A percentile compares a stretch with the other conserved stretches of the same genome.
phyloP scores from a whole-genome alignment of 2,888 invertebrate species.

The Strigamia transsilvanica region DNA sequence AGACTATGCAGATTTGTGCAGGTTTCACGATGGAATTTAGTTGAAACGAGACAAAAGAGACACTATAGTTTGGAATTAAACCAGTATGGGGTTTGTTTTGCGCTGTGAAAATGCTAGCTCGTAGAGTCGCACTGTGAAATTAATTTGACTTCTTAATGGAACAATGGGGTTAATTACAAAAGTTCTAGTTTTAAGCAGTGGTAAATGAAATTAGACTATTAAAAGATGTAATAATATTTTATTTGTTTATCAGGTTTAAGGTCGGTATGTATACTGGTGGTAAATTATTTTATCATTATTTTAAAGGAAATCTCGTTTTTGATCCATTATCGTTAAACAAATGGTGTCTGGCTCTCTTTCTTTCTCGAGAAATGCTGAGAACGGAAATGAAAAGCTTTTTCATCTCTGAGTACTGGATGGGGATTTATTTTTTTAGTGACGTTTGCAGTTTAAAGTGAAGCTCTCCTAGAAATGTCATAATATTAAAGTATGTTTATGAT shows the following conservation, averaged over 20 bases:
- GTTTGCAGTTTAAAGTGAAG: not conserved
- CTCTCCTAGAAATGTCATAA: not conserved
- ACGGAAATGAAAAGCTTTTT: slow-evolving; percentile 35
- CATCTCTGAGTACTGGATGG: not conserved
- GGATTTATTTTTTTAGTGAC: not conserved
- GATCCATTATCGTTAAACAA: not conserved
- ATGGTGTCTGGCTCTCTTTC: not conserved
- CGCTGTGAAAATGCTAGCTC: not conserved
- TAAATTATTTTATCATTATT: too few relatives aligned
- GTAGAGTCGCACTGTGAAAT: not conserved
- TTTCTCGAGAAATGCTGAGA: not conserved
- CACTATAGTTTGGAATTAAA: not conserved
- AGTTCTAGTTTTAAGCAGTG: not conserved
- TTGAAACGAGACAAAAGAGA: not conserved
- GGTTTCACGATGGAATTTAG: not conserved
- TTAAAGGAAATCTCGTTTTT: slow-evolving; percentile 15
- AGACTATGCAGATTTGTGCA: not conserved
- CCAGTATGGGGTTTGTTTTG: not conserved
- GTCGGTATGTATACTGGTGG: not conserved
- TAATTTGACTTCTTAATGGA: not conserved
- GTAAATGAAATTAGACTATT: not conserved
- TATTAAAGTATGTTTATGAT: not conserved
- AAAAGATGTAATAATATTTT: not conserved
- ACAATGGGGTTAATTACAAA: slow-evolving; percentile 10
- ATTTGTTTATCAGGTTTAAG: not conserved